A percentile compares a stretch with the other conserved stretches of the same genome.
These are phyloP conservation scores for Stenodema calcarata DNA, from an alignment of 2,888 invertebrate species.

Conservation along the genomic window DNA sequence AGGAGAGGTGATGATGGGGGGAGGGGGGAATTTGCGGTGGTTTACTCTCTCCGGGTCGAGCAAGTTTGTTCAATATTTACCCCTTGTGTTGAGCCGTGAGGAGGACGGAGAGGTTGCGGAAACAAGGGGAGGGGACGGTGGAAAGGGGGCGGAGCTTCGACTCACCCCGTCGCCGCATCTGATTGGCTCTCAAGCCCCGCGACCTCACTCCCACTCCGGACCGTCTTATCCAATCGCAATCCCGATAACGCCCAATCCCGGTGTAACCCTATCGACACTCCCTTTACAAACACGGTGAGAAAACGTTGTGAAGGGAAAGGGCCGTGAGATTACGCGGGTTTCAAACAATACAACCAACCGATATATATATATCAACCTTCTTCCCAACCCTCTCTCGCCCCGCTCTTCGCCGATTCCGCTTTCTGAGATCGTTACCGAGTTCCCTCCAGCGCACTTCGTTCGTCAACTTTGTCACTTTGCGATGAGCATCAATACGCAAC, in stretches of 20 bases:
- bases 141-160: not conserved
- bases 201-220: not conserved
- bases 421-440: not conserved
- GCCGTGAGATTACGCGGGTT: constrained; percentile 28
- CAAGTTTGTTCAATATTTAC: constrained; percentile 55
- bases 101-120: constrained; percentile 35
- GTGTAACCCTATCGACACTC: constrained; percentile 4
- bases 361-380: not conserved
- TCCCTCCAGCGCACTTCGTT: not conserved
- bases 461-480: not conserved
- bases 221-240: constrained; percentile 9
- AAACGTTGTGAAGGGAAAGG: not conserved
- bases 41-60: constrained; percentile 43
- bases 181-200: constrained; percentile 17
- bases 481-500: not conserved
- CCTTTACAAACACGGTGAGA: not conserved
- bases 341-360: constrained; percentile 40
- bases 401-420: not conserved
- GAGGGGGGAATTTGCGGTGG: constrained; percentile 47
- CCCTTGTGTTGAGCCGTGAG: constrained; percentile 48
- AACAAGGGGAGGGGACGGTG: not conserved
- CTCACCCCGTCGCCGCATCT: not conserved
- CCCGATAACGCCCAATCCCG: constrained; percentile 21
- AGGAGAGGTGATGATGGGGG: no score
- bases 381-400: not conserved